Evolutionary conservation across 2,113 vertebrate species (phyloP), one percentile per base, ranked within the genome.

Genomic region (Trematocara macrostoma): DNA sequence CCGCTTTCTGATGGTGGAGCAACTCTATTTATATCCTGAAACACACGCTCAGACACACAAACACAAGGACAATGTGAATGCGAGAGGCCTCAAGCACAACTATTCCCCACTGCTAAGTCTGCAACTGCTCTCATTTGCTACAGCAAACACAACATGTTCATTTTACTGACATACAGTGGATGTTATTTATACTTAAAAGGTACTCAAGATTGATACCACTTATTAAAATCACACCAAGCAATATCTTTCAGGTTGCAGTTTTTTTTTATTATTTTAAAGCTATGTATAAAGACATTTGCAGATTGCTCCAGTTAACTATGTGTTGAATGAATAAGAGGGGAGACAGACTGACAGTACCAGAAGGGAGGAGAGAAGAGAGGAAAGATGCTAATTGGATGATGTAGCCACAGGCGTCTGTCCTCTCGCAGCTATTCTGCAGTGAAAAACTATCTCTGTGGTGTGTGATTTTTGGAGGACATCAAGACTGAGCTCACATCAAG

Each of bases 21-120:
- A 81, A 74, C 78, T 93, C 91, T 94, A 94, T 95, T 94, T 95
- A 93, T 94, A 95, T 85, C 90, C 88, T 49, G 61, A 86, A 26
- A 74, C 42, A 74, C 15, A 74, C 40, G 2, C 69, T 47, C 42
- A 47, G 14, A 26, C 40, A 71, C 40, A 71, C 67, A 64, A 61
- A 83, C 52, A 89, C 87, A 90, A 80, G 83, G 79, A 91, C 85
- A 83, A 69, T 88, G 88, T 84, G 90, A 92, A 92, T 18, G 85
- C 84, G 89, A 85, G 84, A 89, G 85, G 90, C 94, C 93, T 92
- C 78, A 12, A 91, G 94, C 93, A 79, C 55, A 88, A 94, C 88
- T 79, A 89, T 84, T 90, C 64, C 76, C 85, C 82, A 69, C 84
- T 64, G 79, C 86, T 82, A 83, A 38, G 81, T 82, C 80, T 91